Conservation (phyloP, 2,113 vertebrate genomes). For the Neotoma lepida region DNA sequence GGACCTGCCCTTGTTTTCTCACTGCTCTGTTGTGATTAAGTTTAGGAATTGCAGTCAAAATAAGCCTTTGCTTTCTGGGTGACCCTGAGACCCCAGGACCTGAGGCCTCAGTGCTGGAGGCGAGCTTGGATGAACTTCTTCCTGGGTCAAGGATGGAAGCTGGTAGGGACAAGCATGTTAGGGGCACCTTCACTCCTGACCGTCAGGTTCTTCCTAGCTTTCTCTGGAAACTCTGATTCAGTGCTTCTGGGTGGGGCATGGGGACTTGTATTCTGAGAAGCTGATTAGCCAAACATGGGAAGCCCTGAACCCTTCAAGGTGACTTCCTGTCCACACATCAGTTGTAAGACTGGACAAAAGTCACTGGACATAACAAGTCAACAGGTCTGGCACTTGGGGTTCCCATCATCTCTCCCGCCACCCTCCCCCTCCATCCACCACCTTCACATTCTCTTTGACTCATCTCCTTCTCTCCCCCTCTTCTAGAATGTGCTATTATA, state of each 20-base stretch:
- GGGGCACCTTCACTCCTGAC: neutral
- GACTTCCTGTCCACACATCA: neutral
- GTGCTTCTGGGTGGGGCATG: neutral
- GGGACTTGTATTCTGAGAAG: neutral
- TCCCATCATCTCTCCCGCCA: neutral
- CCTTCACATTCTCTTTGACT: neutral
- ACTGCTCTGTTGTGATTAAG: accelerated
- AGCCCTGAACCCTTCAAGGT: neutral
- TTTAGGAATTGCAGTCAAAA: neutral
- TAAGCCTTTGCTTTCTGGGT: neutral
- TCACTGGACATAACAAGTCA: neutral
- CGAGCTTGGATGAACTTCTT: neutral
- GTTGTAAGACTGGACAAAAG: neutral
- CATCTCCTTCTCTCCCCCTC: neutral
- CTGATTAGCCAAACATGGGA: neutral
- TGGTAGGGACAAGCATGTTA: too few species aligned
- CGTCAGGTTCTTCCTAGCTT: neutral
- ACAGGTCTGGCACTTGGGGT: neutral
- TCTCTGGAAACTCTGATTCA: neutral
- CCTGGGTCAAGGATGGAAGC: neutral
- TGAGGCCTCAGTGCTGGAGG: neutral
- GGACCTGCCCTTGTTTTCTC: neutral
- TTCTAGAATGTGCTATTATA: neutral
- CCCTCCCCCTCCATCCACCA: neutral
- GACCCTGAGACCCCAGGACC: neutral